Base-by-base conservation (phyloP, 2,797 vertebrate genomes). In the Acridotheres tristis region DNA sequence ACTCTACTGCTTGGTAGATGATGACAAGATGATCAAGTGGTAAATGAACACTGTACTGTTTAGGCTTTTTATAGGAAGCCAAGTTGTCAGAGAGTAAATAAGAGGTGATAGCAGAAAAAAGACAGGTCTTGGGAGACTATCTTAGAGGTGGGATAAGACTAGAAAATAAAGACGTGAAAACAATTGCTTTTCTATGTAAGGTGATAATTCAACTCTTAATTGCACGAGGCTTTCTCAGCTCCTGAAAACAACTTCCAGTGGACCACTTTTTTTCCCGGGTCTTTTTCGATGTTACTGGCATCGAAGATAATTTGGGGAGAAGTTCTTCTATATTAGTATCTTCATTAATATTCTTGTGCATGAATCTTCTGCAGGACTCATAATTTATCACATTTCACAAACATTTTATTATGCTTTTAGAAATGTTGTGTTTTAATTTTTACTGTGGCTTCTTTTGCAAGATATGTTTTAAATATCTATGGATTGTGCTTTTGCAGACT, bases 161-260 rank as follows among this genome's bases (percentile, higher is more conserved):
- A 48, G 50, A 84, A 86, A 85, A 36, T 68, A 58, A 85, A 43
- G 50, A 54, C 11, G 9, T 62, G 53, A 48, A 61, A 57, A 13
- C 16, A 63, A 36, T 59, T 71, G 4, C 19, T 84, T 85, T 86
- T 75, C 32, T 26, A 25, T 12, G 5, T 62, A 25, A 85, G 57
- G 15, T 20, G n/a, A 42, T 61, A 30, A 48, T 79, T 73, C 18
- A 76, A 1, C 21, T 27, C 42, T 59, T 57, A 42, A 45, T 42
- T 15, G 7, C 48, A 30, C 4, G 32, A 76, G 59, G 1, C 2
- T 74, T 80, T 80, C 43, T 75, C 45, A 73, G 17, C 18, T 75
- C 17, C 23, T 4, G 2, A 68, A 61, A 88, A 45, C 0, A 0
- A 23, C 13, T 63, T 12, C 15, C 36, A 51, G 13, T 10, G 59